Conservation (phyloP, 1,140 invertebrate genomes). For the Parapsyche elsis region DNA sequence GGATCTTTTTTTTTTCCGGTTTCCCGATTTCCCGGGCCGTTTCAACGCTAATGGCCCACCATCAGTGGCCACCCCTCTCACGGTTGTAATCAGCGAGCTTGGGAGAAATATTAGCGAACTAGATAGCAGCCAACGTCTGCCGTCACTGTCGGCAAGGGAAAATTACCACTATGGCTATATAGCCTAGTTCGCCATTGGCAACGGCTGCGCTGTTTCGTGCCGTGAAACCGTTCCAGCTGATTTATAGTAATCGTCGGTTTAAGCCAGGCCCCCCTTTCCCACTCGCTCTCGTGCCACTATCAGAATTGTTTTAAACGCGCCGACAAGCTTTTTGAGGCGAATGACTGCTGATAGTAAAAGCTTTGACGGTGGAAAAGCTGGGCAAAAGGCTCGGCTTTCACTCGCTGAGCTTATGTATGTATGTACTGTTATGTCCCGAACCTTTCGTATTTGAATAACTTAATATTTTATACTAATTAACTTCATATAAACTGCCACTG, state of each 20-base stretch:
- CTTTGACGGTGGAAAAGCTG: no score
- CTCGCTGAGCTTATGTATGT: no score
- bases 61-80: constrained; percentile 1
- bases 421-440: no score
- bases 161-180: neutral
- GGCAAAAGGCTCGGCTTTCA: no score
- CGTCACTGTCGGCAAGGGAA: constrained; percentile 10
- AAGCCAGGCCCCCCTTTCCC: neutral
- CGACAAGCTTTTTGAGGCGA: neutral
- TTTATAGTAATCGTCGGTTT: constrained; percentile 47
- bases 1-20: neutral
- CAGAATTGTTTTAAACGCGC: neutral
- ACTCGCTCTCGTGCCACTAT: neutral
- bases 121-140: constrained; percentile 40
- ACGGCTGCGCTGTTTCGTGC: constrained; percentile 44
- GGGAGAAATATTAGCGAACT: constrained; percentile 38
- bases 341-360: neutral
- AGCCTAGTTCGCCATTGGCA: constrained; percentile 1
- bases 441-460: no score
- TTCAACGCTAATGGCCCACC: constrained; percentile 8
- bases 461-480: no score
- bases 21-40: neutral
- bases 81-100: constrained; percentile 17
- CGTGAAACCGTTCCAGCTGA: constrained; percentile 46
- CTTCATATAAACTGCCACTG: no score